phyloP scores from a whole-genome alignment of 2,113 vertebrate genomes.

The Rousettus leschenaultii region DNA sequence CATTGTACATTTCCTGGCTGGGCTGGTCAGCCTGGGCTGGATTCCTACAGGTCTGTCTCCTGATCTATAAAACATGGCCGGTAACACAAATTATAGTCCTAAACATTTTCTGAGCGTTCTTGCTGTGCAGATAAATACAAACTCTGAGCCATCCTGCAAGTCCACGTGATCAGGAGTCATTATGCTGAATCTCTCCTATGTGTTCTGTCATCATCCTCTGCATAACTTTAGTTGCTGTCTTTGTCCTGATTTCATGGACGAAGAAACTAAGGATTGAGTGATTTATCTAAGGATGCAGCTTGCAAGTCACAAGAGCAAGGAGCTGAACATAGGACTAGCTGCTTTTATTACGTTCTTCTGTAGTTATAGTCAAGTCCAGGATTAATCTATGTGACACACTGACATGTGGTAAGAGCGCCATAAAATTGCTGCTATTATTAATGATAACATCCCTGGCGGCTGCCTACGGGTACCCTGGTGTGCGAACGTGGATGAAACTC shows the following conservation, averaged over 20 bases:
- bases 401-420: rapidly evolving
- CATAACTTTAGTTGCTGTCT: not conserved
- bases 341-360: rapidly evolving
- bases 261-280: not conserved
- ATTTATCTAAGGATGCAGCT: not conserved
- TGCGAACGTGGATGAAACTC: not conserved
- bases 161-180: not conserved
- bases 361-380: rapidly evolving
- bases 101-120: not conserved
- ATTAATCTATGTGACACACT: rapidly evolving
- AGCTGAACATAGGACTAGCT: not conserved
- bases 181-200: rapidly evolving
- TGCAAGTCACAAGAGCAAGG: not conserved
- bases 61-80: not conserved
- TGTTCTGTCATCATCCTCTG: not conserved
- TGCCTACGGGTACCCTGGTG: not conserved
- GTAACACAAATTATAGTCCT: not conserved
- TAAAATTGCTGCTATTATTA: not conserved
- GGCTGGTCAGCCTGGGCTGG: rapidly evolving
- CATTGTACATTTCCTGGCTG: not conserved
- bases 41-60: not conserved
- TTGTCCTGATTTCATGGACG: not conserved
- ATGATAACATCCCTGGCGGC: not conserved
- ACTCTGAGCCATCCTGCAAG: not conserved
- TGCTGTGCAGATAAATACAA: not conserved